A percentile compares a stretch with the other conserved stretches of the same genome.
These are phyloP conservation scores for Clivina fossor DNA, from an alignment of 2,888 invertebrate species.

Conservation along the genomic window DNA sequence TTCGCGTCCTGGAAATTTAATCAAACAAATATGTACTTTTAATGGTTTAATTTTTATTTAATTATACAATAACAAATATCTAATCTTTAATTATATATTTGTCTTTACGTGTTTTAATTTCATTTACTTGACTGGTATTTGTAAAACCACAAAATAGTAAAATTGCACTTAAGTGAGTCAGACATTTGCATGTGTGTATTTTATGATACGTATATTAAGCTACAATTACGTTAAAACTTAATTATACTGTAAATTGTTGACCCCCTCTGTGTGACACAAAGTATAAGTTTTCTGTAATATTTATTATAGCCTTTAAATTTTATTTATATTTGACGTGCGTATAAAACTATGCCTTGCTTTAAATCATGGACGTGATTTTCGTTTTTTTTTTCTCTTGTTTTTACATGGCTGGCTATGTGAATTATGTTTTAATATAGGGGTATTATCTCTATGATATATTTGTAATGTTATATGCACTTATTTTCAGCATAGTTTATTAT, in stretches of 20 bases:
- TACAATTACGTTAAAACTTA: slow-evolving; percentile 25
- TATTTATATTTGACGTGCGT: neutral
- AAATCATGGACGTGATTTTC: neutral
- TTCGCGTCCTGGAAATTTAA: no score
- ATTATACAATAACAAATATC: no score
- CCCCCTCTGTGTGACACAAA: slow-evolving; percentile 17
- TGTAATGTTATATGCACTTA: no score
- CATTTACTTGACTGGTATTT: no score
- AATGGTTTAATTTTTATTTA: no score
- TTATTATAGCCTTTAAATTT: slow-evolving; percentile 15
- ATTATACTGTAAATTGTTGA: slow-evolving; percentile 29
- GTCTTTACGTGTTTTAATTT: no score
- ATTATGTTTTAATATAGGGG: slow-evolving; percentile 4
- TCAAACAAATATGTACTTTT: no score
- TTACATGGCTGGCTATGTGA: slow-evolving; percentile 1
- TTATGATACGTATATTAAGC: slow-evolving; percentile 29
- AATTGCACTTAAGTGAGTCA: slow-evolving; percentile 26
- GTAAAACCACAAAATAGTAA: slow-evolving; percentile 25
- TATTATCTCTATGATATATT: no score
- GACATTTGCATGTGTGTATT: slow-evolving; percentile 26
- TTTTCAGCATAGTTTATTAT: neutral
- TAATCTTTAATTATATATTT: no score
- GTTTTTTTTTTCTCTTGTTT: slow-evolving; percentile 12
- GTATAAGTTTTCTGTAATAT: slow-evolving; percentile 19
- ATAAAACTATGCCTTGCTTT: neutral